Conservation (phyloP, 2,888 invertebrate genomes). For the Apodemia duryi region DNA sequence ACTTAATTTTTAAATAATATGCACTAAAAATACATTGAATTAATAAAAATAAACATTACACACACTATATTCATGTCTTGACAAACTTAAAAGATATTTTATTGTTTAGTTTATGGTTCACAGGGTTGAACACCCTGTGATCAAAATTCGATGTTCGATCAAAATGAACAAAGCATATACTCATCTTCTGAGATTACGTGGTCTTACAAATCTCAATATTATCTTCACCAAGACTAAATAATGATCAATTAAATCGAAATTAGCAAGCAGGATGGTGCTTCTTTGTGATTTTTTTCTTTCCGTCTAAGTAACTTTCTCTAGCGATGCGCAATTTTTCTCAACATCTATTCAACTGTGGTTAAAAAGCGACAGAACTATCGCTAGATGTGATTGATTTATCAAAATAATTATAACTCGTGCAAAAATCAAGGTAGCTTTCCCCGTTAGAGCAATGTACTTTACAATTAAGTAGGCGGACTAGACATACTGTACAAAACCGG, state of each 20-base stretch:
- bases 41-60: no score
- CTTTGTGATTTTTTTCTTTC: not conserved
- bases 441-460: conserved; percentile 45
- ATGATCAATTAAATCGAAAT: not conserved
- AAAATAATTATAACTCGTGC: conserved; percentile 18
- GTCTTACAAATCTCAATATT: not conserved
- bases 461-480: conserved; percentile 43
- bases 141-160: no score
- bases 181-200: no score
- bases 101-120: no score
- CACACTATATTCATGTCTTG: no score
- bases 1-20: no score
- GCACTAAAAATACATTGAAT: no score
- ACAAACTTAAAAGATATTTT: no score
- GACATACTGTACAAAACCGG: conserved; percentile 18
- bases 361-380: not conserved
- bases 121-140: no score
- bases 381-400: not conserved
- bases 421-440: conserved; percentile 37
- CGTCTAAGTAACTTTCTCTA: not conserved
- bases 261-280: not conserved
- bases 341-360: not conserved
- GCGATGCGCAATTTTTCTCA: not conserved
- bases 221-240: not conserved
- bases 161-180: no score